Percentiles rank a stretch among this genome's conserved stretches.
phyloP scores from a whole-genome alignment of 2,888 invertebrate species.

The Callyntrura sp. region DNA sequence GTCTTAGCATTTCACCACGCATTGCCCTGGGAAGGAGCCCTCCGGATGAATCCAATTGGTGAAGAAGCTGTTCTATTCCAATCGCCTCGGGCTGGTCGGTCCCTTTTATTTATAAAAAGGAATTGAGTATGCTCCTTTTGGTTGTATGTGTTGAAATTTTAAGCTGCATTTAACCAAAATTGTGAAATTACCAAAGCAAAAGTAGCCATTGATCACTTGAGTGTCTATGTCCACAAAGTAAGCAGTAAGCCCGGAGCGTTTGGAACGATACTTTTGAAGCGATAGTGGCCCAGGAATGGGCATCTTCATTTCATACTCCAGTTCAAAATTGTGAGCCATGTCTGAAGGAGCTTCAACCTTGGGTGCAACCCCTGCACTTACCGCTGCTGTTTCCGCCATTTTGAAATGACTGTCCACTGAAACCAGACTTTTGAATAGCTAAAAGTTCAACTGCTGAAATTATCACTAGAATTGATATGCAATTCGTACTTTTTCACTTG shows the following conservation, averaged over 20 bases:
- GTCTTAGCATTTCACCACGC: constrained; percentile 81
- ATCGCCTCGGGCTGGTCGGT: constrained; percentile 82
- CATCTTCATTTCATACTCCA: constrained; percentile 87
- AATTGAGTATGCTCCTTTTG: background rate
- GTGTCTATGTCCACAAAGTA: constrained; percentile 95
- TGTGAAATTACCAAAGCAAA: constrained; percentile 90
- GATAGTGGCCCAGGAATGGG: constrained; percentile 88
- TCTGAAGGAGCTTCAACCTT: background rate
- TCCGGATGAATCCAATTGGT: constrained; percentile 83
- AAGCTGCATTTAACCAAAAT: background rate
- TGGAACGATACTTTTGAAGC: constrained; percentile 92
- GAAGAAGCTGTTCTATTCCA: constrained; percentile 81
- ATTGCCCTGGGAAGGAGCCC: constrained; percentile 82
- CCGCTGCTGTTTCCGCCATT: constrained; percentile 46
- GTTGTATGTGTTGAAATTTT: background rate
- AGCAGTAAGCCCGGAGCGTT: constrained; percentile 92
- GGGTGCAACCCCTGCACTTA: background rate
- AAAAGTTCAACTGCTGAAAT: background rate
- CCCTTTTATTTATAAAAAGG: constrained; percentile 66
- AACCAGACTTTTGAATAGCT: too few relatives aligned
- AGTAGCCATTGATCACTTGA: constrained; percentile 94
- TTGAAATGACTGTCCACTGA: too few relatives aligned
- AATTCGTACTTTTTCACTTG: too few relatives aligned
- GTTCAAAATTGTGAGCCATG: constrained; percentile 85
- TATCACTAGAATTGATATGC: background rate